These are phyloP conservation scores for Tetranychus truncatus DNA, from an alignment of 2,888 invertebrate species.

Conservation along the genomic window DNA sequence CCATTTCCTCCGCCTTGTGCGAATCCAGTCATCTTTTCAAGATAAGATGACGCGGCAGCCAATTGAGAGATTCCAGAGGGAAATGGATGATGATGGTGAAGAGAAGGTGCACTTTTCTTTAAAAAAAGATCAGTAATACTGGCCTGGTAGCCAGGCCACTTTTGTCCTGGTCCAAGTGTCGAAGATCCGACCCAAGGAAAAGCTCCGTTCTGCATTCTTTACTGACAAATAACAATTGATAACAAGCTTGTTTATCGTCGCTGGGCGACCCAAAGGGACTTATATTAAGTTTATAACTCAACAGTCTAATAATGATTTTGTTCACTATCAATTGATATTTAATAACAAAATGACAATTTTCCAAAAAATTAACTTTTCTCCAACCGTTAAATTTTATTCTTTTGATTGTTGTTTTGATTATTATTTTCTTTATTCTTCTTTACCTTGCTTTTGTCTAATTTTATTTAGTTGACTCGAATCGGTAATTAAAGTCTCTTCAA, in stretches of 20 bases:
- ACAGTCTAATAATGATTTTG: not conserved
- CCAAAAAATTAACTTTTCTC: too few relatives aligned
- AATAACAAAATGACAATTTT: too few relatives aligned
- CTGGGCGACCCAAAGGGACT: not conserved
- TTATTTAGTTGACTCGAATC: not conserved
- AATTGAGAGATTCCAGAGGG: constrained; percentile 27
- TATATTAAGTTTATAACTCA: not conserved
- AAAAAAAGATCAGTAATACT: constrained; percentile 27
- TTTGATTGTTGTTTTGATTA: not conserved
- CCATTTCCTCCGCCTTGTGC: constrained; percentile 7
- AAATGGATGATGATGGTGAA: constrained; percentile 1
- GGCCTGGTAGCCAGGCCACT: constrained; percentile 27
- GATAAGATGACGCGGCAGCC: constrained; percentile 27
- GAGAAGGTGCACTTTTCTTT: constrained; percentile 25
- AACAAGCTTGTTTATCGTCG: not conserved
- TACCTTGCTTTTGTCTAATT: not conserved
- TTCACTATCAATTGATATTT: not conserved
- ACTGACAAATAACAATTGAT: not conserved
- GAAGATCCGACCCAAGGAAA: constrained; percentile 27
- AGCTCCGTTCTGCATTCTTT: constrained; percentile 27
- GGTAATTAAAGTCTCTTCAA: not conserved
- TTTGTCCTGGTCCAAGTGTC: constrained; percentile 22
- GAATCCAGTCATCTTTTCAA: constrained; percentile 26
- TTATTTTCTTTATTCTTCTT: not conserved
- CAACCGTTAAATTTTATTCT: too few relatives aligned